phyloP scores from a whole-genome alignment of 1,140 invertebrate genomes.

The Aphelenchoides besseyi region DNA sequence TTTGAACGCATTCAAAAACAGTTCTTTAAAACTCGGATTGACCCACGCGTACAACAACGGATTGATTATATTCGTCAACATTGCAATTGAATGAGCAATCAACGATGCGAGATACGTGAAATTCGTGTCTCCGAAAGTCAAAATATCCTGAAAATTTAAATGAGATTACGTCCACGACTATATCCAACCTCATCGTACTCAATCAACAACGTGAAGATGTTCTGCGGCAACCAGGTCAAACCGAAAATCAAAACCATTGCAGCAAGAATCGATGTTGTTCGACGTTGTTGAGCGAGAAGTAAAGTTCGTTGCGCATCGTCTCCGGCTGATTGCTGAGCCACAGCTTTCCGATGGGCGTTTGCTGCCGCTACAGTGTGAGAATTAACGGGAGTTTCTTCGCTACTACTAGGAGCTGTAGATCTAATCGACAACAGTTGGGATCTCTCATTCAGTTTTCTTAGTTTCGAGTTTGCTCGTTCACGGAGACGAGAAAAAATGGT shows the following conservation, averaged over 20 bases:
- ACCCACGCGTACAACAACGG: conserved; percentile 94
- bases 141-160: conserved; percentile 36
- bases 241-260: conserved; percentile 93
- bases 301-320: conserved; percentile 41
- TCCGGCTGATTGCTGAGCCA: conserved; percentile 12
- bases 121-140: conserved; percentile 36
- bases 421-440: conserved; percentile 28
- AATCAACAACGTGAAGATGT: conserved; percentile 79
- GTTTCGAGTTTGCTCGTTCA: conserved; percentile 49
- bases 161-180: not conserved
- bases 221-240: conserved; percentile 87
- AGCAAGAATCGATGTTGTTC: conserved; percentile 82
- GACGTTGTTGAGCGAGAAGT: conserved; percentile 70
- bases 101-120: conserved; percentile 56
- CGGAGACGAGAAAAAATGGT: conserved; percentile 53
- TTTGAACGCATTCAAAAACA: conserved; percentile 39
- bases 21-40: conserved; percentile 67
- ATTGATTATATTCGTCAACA: conserved; percentile 78
- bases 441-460: conserved; percentile 57
- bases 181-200: conserved; percentile 71
- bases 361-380: not conserved
- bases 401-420: conserved; percentile 15
- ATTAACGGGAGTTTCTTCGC: not conserved
- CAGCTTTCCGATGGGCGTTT: not conserved
- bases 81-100: conserved; percentile 48